Conservation (phyloP, 2,797 vertebrate genomes). For the Amphiprion clarkii region DNA sequence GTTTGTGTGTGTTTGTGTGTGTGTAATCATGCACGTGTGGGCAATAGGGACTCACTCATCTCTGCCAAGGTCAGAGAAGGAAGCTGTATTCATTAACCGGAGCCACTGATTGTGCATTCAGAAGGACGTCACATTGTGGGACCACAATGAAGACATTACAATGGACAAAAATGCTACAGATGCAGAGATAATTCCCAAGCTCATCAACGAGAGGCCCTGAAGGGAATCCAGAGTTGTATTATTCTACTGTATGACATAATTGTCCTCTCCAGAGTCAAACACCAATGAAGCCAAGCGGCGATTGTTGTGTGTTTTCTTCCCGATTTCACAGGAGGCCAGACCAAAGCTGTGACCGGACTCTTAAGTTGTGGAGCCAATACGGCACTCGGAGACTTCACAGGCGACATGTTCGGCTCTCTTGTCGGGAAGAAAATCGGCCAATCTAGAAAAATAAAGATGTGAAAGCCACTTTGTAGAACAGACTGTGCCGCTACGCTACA, state of each 20-base stretch:
- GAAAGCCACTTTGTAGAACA: slow-evolving; percentile 60
- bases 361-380: slow-evolving; percentile 35
- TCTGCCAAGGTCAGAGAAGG: slow-evolving; percentile 76
- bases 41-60: slow-evolving; percentile 64
- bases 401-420: slow-evolving; percentile 32
- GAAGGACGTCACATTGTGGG: slow-evolving; percentile 61
- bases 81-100: slow-evolving; percentile 70
- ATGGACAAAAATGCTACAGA: slow-evolving; percentile 49
- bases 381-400: slow-evolving; percentile 17
- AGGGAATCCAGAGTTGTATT: slow-evolving; percentile 17
- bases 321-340: slow-evolving; percentile 26
- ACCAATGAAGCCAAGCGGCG: slow-evolving; percentile 36
- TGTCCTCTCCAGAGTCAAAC: slow-evolving; percentile 33
- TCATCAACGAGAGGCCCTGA: slow-evolving; percentile 33
- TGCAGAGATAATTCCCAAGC: slow-evolving; percentile 48
- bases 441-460: slow-evolving; percentile 62
- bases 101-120: slow-evolving; percentile 70
- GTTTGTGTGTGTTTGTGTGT: slow-evolving; percentile 42
- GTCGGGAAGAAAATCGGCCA: slow-evolving; percentile 59
- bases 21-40: slow-evolving; percentile 53
- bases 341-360: slow-evolving; percentile 31
- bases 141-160: slow-evolving; percentile 56
- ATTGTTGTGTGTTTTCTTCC: slow-evolving; percentile 28
- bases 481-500: slow-evolving; percentile 32
- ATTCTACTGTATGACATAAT: slow-evolving; percentile 33